Evolutionary conservation across 2,797 vertebrate species (phyloP).

Genomic region (Sebastiscus tertius): DNA sequence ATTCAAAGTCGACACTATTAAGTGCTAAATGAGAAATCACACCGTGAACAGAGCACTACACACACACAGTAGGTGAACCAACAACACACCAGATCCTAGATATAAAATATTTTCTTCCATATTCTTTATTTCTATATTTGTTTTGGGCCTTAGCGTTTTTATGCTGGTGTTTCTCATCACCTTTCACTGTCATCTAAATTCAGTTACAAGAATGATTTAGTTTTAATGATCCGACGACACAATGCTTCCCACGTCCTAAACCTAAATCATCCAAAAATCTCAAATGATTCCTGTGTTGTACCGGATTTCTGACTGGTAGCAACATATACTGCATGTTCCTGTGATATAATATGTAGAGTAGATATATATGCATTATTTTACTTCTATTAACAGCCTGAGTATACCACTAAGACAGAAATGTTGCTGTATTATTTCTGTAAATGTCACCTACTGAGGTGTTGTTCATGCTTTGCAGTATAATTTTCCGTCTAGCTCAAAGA

Average conservation of each 20-base stretch:
- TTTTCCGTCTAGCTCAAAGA: neutral
- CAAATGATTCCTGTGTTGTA: neutral
- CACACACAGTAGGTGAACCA: neutral
- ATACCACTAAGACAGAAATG: neutral
- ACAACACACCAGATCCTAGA: neutral
- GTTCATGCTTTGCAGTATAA: neutral
- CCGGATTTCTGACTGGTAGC: neutral
- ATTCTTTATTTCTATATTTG: neutral
- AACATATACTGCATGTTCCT: neutral
- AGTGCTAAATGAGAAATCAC: neutral
- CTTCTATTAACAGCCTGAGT: neutral
- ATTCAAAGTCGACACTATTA: neutral
- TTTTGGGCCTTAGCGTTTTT: neutral
- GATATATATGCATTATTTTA: neutral
- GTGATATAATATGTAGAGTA: too few species aligned
- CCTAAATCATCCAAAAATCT: neutral
- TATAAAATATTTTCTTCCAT: neutral
- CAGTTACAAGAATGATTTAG: neutral
- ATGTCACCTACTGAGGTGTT: neutral
- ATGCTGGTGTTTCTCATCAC: neutral
- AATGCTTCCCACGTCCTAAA: neutral
- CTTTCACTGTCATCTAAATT: neutral
- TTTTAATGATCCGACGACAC: neutral
- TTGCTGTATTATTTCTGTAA: neutral
- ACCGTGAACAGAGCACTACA: neutral